phyloP scores from a whole-genome alignment of 2,888 invertebrate species.

The Ophioninae sp. region DNA sequence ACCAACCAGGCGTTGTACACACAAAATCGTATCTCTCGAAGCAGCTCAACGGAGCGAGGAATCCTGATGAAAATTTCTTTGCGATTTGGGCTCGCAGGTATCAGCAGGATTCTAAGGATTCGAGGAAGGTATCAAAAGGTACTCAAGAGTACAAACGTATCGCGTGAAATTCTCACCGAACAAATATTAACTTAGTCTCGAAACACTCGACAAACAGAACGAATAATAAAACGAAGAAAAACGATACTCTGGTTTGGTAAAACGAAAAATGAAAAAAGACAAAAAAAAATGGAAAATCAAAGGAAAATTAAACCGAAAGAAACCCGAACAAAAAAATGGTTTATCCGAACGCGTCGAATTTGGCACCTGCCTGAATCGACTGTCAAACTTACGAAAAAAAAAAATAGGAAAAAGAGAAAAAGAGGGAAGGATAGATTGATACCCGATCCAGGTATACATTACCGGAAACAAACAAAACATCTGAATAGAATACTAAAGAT shows the following conservation, averaged over 20 bases:
- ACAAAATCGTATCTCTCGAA: neutral
- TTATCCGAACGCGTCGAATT: conserved; percentile 37
- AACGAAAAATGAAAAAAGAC: neutral
- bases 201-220: conserved; percentile 14
- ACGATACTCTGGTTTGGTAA: conserved; percentile 25
- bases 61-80: conserved; percentile 55
- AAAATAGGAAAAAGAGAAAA: neutral
- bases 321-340: conserved; percentile 40
- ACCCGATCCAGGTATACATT: conserved; percentile 40
- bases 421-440: neutral
- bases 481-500: conserved; percentile 33
- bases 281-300: conserved; percentile 18
- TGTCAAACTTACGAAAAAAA: neutral
- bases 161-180: conserved; percentile 11
- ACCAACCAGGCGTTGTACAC: conserved; percentile 14
- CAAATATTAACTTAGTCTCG: conserved; percentile 17
- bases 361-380: conserved; percentile 46
- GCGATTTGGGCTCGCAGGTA: conserved; percentile 39
- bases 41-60: conserved; percentile 15
- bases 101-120: neutral
- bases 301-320: too few relatives aligned
- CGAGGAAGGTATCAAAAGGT: neutral
- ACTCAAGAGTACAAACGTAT: conserved; percentile 5
- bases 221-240: neutral
- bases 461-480: conserved; percentile 36